phyloP scores from a whole-genome alignment of 2,888 invertebrate species.

The Pollenia griseotomentosa region DNA sequence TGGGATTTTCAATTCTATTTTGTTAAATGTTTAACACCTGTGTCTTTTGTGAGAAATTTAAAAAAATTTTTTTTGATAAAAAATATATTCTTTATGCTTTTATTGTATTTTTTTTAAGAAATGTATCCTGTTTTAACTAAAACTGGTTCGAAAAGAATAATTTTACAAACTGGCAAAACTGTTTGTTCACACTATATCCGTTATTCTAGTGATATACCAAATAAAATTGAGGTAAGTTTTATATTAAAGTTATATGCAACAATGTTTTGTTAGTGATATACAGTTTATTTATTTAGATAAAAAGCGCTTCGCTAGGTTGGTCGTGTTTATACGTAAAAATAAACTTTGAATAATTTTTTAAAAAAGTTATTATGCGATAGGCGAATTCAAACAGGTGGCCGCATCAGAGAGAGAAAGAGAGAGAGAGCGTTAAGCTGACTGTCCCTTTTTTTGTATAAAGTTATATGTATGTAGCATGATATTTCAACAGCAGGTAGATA shows the following conservation, averaged over 20 bases:
- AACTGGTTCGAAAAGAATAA: conserved; percentile 74
- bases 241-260: not conserved
- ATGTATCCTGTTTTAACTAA: conserved; percentile 78
- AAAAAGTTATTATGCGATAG: no score
- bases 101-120: conserved; percentile 63
- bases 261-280: not conserved
- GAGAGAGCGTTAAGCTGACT: no score
- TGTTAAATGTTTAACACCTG: conserved; percentile 64
- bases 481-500: no score
- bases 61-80: conserved; percentile 13
- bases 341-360: no score
- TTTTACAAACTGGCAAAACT: conserved; percentile 72
- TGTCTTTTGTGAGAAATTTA: conserved; percentile 64
- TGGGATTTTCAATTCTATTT: conserved; percentile 13
- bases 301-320: no score
- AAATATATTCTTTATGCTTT: conserved; percentile 50
- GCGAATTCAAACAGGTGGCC: no score
- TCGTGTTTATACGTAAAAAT: no score
- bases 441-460: no score
- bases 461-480: no score
- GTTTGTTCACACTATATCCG: conserved; percentile 70
- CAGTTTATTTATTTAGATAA: no score
- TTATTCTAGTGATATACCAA: conserved; percentile 70
- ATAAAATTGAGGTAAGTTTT: conserved; percentile 76
- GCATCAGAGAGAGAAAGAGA: no score